Conservation (phyloP, 2,113 vertebrate genomes). For the Apodemus sylvaticus region DNA sequence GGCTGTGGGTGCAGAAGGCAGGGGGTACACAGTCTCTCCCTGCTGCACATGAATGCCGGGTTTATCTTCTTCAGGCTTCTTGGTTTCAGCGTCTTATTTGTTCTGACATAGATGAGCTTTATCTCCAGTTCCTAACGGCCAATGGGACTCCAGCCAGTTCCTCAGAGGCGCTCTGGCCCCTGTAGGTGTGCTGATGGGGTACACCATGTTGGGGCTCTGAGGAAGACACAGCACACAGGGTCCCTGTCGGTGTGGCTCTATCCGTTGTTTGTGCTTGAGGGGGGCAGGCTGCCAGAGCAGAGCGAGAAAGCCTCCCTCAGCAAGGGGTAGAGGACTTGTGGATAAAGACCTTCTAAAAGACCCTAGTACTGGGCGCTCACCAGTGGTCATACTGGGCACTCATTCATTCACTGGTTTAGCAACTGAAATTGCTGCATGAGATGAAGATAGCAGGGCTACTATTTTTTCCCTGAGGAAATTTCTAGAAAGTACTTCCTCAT, state of each 20-base stretch:
- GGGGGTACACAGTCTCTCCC: not conserved
- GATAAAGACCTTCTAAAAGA: not conserved
- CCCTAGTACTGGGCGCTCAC: not conserved
- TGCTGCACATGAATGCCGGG: not conserved
- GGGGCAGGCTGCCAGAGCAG: not conserved
- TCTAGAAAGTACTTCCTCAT: not conserved
- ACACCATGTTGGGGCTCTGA: not conserved
- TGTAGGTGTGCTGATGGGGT: not conserved
- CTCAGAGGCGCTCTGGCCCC: not conserved
- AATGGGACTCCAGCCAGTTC: not conserved
- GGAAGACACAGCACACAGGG: not conserved
- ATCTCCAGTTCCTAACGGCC: not conserved
- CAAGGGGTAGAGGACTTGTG: not conserved
- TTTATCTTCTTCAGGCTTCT: conserved; percentile 52
- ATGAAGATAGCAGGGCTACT: too few species aligned
- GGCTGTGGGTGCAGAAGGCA: not conserved
- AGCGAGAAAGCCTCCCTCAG: not conserved
- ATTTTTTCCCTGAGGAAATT: not conserved
- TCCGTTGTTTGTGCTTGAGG: not conserved
- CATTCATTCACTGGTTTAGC: not conserved
- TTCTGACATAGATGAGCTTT: conserved; percentile 55
- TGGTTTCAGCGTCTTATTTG: conserved; percentile 46
- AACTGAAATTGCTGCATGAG: fast-evolving
- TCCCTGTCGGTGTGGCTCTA: not conserved
- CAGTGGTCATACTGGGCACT: not conserved